Evolutionary conservation across 2,888 invertebrate species (phyloP).

Genomic region (Tenthredo amoena): DNA sequence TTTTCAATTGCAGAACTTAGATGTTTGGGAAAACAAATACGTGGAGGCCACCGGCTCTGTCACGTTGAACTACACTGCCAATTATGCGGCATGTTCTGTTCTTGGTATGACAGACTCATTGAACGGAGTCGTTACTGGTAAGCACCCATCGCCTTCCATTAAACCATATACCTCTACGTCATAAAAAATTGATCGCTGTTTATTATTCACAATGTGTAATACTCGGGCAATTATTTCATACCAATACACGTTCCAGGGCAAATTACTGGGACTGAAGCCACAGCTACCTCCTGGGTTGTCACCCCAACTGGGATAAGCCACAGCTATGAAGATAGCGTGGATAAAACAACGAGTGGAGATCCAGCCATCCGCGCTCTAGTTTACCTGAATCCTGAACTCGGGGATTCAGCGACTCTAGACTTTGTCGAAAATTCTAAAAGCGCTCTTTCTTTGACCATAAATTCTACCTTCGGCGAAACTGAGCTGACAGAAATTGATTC

Average conservation of each 20-base stretch:
- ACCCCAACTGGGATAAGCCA: constrained; percentile 21
- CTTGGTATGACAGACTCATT: not conserved
- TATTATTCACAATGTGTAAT: not conserved
- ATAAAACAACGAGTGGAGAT: constrained; percentile 70
- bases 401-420: not conserved
- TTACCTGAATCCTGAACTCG: constrained; percentile 60
- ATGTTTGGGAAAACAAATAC: constrained; percentile 64
- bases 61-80: constrained; percentile 54
- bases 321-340: constrained; percentile 66
- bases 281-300: constrained; percentile 62
- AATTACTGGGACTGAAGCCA: constrained; percentile 44
- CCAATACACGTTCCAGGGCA: constrained; percentile 25
- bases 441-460: not conserved
- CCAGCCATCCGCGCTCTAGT: constrained; percentile 74
- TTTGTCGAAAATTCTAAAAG: constrained; percentile 16
- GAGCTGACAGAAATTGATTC: constrained; percentile 66
- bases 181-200: not conserved
- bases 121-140: not conserved
- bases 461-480: constrained; percentile 34
- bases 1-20: constrained; percentile 60
- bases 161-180: not conserved
- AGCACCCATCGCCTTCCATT: not conserved
- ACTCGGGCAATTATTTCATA: not conserved
- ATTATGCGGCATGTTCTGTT: constrained; percentile 59
- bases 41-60: constrained; percentile 44